Evolutionary conservation across 2,113 vertebrate species (phyloP), one percentile per base, ranked within the genome.

Genomic region (Oncorhynchus kisutch): DNA sequence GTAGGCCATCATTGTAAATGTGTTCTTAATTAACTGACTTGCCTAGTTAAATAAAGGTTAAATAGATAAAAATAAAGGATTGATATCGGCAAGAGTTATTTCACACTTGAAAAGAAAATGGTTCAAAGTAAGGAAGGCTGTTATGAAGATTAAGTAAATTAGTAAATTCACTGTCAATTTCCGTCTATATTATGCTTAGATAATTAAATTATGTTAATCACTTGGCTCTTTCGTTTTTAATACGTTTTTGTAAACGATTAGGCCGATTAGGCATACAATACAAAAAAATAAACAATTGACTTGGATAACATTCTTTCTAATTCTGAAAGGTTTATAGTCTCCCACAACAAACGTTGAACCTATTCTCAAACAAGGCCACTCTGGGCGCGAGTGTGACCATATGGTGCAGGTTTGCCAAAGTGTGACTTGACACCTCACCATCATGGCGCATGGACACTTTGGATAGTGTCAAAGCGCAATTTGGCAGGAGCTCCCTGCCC

Each of bases 341-440:
- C 24, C 14, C 12, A 5, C 12, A 31, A 67, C 24, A 27, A n/a
- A 14, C 12, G 25, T 14, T 24, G 4, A 13, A 24, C 3, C 22
- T 27, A 67, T 24, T 25, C 12, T 27, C 12, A 67, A 27, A 67
- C 24, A 54, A 54, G 14, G 1, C 12, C 22, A 12, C 8, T 7
- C 7, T 67, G 65, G 5, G 11, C 65, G 11, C 4, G 24, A 45
- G 39, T 11, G 2, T 45, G 39, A 45, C 9, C 92, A 86, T 90
- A 86, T 90, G 92, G 78, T 54, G 20, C 5, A 78, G 74, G 85
- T 90, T 88, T 86, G 89, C 80, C 70, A 16, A 78, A 78, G 92
- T 93, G 92, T 88, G 88, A 93, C 71, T 84, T 92, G 81, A 70
- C 91, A 91, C 92, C 88, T 91, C 71, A 9, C 18, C 86, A 75